phyloP scores from a whole-genome alignment of 1,140 invertebrate genomes.

The Drosophila kepulauana region DNA sequence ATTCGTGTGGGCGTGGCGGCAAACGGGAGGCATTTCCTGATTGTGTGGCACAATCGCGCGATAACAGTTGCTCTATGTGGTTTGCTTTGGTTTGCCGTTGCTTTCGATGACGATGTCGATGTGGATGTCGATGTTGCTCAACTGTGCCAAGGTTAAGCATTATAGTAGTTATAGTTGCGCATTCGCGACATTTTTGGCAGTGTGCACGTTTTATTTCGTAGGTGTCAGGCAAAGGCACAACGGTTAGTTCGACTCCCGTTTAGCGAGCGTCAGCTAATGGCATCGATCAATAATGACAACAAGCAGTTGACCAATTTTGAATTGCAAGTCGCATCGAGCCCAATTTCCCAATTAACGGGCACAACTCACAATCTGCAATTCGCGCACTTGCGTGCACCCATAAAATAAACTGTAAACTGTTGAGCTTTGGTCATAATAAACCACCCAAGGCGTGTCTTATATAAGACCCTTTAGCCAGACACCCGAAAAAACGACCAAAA shows the following conservation, averaged over 20 bases:
- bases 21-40: slow-evolving; percentile 36
- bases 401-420: slow-evolving; percentile 15
- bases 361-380: slow-evolving; percentile 25
- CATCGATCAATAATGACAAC: slow-evolving; percentile 36
- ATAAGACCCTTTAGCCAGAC: slow-evolving; percentile 58
- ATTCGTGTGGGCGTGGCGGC: slow-evolving; percentile 5
- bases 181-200: slow-evolving; percentile 47
- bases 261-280: slow-evolving; percentile 59
- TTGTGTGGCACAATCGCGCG: not conserved
- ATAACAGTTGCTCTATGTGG: not conserved
- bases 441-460: slow-evolving; percentile 74
- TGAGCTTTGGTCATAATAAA: slow-evolving; percentile 60
- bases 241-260: slow-evolving; percentile 16
- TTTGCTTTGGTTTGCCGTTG: not conserved
- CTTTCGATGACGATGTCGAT: not conserved
- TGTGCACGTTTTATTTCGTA: slow-evolving; percentile 77
- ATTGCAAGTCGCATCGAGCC: slow-evolving; percentile 28
- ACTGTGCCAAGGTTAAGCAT: slow-evolving; percentile 73
- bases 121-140: slow-evolving; percentile 12
- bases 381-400: slow-evolving; percentile 6
- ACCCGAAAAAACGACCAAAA: slow-evolving; percentile 23
- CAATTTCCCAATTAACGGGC: slow-evolving; percentile 27
- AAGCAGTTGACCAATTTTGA: slow-evolving; percentile 27
- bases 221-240: slow-evolving; percentile 40
- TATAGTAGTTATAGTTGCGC: slow-evolving; percentile 23